Evolutionary conservation across 2,888 invertebrate genomes (phyloP), one percentile per base, ranked within the genome.

Genomic region (Camptogramma bilineatum): DNA sequence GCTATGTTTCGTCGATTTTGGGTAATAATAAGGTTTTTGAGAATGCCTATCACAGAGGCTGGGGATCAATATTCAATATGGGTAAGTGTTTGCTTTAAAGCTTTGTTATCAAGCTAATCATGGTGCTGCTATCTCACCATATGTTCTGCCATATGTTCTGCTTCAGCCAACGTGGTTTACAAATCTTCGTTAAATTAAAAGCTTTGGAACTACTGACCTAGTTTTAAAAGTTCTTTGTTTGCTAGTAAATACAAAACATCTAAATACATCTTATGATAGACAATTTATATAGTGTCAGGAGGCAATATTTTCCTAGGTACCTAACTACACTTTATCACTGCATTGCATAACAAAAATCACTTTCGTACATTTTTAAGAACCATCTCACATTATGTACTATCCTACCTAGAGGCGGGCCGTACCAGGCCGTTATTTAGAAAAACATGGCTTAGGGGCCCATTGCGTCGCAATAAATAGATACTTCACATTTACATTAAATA

Each of bases 51-150:
- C 24, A 80, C 85, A 19, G 94, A 92, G 72, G 74, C 87, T 64
- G 87, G 87, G 64, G 94, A 95, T 82, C 94, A 95, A 81, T 95
- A 95, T 86, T 94, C 95, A 64, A 87, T 94, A 75, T 95, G 94
- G 94, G 95, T 95, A 86, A 90, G 93, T 42, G n/a, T 39, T 56
- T 59, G 34, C 13, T 24, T 13, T 39, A 39, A 4, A 18, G 3
- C 8, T 16, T 13, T 34, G 13, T 13, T 31, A 28, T 31, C 47
- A 31, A 9, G n/a, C 7, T 10, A 24, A n/a, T 50, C 7, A 9
- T 19, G n/a, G n/a, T 31, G 28, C 17, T 10, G 21, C 46, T 46
- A 34, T 42, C 46, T 18, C 28, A 10, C 52, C 56, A 48, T 63
- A 62, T 57, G 50, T 34, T 51, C 44, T 46, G 17, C 52, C 56